phyloP scores from a whole-genome alignment of 2,797 vertebrate genomes.

The Hipposideros larvatus region DNA sequence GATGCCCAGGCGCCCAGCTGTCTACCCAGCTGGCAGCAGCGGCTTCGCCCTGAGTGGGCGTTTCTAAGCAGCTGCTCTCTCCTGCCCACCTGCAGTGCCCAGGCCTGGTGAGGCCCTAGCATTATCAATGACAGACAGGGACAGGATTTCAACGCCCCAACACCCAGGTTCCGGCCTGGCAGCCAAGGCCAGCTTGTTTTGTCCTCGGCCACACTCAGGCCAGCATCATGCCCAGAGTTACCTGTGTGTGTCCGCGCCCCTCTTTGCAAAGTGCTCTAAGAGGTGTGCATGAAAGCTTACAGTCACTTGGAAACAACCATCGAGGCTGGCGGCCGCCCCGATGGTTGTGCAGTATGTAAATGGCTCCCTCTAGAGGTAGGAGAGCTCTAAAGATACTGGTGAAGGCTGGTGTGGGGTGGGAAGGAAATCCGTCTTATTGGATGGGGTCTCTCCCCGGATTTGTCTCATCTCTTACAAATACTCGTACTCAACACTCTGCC shows the following conservation, averaged over 20 bases:
- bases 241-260: neutral
- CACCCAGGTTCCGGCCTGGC: neutral
- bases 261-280: neutral
- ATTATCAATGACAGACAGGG: neutral
- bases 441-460: neutral
- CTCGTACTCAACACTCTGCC: neutral
- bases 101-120: conserved; percentile 17
- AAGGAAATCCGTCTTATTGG: neutral
- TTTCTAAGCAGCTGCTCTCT: conserved; percentile 49
- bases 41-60: conserved; percentile 25
- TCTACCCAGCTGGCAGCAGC: neutral
- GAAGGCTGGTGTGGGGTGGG: neutral
- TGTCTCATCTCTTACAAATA: neutral
- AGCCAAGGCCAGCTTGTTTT: neutral
- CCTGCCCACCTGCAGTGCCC: conserved; percentile 11
- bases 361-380: conserved; percentile 63
- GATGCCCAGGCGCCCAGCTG: conserved; percentile 26
- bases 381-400: neutral
- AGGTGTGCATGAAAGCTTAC: neutral
- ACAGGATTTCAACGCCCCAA: neutral
- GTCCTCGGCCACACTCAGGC: neutral
- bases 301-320: neutral
- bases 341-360: neutral
- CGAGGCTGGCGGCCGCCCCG: neutral
- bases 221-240: neutral